phyloP scores from a whole-genome alignment of 2,113 vertebrate species.

The Blennius ocellaris region DNA sequence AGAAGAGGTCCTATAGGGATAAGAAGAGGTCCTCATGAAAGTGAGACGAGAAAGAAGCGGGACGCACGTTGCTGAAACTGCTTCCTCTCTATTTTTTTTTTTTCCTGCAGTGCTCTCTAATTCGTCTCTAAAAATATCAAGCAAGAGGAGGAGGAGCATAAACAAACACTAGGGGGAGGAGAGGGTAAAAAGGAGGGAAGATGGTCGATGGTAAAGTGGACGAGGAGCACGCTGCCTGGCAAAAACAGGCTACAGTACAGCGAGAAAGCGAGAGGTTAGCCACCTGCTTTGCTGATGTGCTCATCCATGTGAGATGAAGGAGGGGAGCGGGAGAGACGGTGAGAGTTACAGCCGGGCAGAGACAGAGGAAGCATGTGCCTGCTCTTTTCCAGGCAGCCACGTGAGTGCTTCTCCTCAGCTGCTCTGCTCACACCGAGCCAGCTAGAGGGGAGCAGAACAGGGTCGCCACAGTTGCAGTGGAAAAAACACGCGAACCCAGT shows the following conservation, averaged over 20 bases:
- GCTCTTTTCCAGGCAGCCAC: slow-evolving; percentile 72
- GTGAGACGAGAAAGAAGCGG: slow-evolving; percentile 53
- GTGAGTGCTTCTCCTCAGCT: slow-evolving; percentile 76
- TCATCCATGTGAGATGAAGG: slow-evolving; percentile 41
- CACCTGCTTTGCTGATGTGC: slow-evolving; percentile 39
- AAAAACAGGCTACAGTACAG: slow-evolving; percentile 26
- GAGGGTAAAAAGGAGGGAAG: slow-evolving; percentile 51
- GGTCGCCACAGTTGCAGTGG: slow-evolving; percentile 60
- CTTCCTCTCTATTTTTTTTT: slow-evolving; percentile 54
- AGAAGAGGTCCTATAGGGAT: slow-evolving; percentile 36
- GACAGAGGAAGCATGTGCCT: slow-evolving; percentile 55
- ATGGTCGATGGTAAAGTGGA: slow-evolving; percentile 43
- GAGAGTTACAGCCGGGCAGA: slow-evolving; percentile 16
- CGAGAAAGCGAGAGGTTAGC: slow-evolving; percentile 18
- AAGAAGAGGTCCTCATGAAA: slow-evolving; percentile 49
- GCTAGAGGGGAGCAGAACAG: slow-evolving; percentile 63
- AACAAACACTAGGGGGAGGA: slow-evolving; percentile 68
- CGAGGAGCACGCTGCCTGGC: slow-evolving; percentile 5
- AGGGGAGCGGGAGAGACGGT: background rate
- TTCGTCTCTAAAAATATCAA: slow-evolving; percentile 82
- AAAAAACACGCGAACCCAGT: slow-evolving; percentile 28
- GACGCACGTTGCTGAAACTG: slow-evolving; percentile 74
- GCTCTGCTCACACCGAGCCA: slow-evolving; percentile 67
- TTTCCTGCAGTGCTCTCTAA: slow-evolving; percentile 72
- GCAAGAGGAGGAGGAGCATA: slow-evolving; percentile 71